phyloP scores from a whole-genome alignment of 1,140 invertebrate genomes.

The Zaprionus ghesquierei region DNA sequence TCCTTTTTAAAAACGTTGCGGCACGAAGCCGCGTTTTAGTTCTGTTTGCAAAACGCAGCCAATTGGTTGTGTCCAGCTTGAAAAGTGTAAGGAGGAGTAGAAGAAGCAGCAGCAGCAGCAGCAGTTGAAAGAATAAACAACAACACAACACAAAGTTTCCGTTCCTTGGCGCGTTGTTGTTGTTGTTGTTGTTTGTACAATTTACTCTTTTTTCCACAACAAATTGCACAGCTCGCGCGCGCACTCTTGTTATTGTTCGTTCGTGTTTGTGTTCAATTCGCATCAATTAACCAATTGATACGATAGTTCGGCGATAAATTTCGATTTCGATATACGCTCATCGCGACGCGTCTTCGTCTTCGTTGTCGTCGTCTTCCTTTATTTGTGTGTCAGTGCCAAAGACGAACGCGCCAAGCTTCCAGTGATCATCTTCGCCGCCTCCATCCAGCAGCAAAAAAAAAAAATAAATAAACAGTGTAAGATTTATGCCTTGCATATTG shows the following conservation, averaged over 20 bases:
- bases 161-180: not conserved
- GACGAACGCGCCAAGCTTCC: not conserved
- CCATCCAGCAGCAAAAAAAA: not conserved
- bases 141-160: not conserved
- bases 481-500: not conserved
- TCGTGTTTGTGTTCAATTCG: conserved; percentile 21
- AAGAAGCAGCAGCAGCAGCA: not conserved
- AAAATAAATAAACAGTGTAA: not conserved
- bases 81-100: not conserved
- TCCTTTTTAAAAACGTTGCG: conserved; percentile 65
- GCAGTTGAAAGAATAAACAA: not conserved
- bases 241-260: not conserved
- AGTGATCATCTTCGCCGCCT: not conserved
- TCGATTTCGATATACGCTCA: not conserved
- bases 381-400: not conserved
- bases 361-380: not conserved
- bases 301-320: not conserved
- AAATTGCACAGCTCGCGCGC: not conserved
- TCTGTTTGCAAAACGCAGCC: conserved; percentile 66
- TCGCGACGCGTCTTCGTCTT: not conserved
- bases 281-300: conserved; percentile 31
- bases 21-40: conserved; percentile 60
- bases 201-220: not conserved
- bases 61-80: conserved; percentile 57
- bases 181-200: not conserved